Conservation (phyloP, 2,888 invertebrate genomes). For the Endomychus coccineus region DNA sequence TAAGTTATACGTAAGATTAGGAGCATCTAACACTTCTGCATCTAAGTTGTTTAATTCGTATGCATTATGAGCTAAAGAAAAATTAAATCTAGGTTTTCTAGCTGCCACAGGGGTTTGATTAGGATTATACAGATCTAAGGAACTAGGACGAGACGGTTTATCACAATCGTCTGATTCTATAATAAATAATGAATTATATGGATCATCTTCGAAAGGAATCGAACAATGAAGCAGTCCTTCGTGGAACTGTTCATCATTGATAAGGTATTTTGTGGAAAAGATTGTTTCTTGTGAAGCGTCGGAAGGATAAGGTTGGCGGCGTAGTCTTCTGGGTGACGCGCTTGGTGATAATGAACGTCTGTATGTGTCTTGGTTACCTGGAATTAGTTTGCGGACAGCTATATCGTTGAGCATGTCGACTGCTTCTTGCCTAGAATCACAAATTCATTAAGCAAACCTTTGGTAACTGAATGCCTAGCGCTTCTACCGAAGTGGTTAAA, state of each 20-base stretch:
- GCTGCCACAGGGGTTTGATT: conserved; percentile 53
- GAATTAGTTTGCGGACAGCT: conserved; percentile 66
- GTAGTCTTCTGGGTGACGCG: conserved; percentile 49
- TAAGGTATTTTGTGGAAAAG: conserved; percentile 28
- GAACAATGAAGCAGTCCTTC: conserved; percentile 40
- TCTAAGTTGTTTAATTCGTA: conserved; percentile 60
- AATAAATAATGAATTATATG: conserved; percentile 41
- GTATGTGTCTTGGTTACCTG: conserved; percentile 46
- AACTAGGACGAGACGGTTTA: conserved; percentile 50
- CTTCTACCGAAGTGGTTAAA: no score
- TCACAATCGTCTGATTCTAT: conserved; percentile 38
- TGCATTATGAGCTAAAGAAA: conserved; percentile 57
- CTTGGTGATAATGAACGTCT: conserved; percentile 51
- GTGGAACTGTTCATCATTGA: conserved; percentile 42
- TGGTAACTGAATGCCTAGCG: no score
- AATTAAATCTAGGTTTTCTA: conserved; percentile 64
- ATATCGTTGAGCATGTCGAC: conserved; percentile 78
- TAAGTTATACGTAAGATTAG: conserved; percentile 44
- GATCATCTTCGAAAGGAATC: conserved; percentile 39
- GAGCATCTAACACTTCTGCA: conserved; percentile 58
- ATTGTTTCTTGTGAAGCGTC: conserved; percentile 36
- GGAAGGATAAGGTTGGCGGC: conserved; percentile 42
- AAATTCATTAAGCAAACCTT: conserved; percentile 1
- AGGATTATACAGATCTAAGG: conserved; percentile 57
- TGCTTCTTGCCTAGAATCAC: conserved; percentile 63